Conservation (phyloP, 2,888 invertebrate genomes). For the Drosophila dives region DNA sequence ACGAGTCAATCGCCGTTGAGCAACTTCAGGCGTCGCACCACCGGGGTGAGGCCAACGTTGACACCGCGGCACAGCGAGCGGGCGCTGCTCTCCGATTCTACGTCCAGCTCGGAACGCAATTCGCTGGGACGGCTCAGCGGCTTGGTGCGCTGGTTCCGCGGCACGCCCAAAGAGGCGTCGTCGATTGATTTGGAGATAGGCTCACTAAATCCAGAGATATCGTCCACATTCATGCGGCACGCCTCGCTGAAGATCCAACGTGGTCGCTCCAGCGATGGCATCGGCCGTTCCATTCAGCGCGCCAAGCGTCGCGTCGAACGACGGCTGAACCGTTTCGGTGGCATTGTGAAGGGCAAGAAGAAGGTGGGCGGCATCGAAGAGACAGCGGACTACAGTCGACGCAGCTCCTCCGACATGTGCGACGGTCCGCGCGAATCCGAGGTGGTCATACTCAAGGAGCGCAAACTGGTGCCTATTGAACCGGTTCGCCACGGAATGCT, state of each 20-base stretch:
- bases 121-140: slow-evolving; percentile 88
- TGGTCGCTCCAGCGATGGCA: slow-evolving; percentile 85
- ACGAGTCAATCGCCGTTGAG: slow-evolving; percentile 92
- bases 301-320: slow-evolving; percentile 96
- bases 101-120: slow-evolving; percentile 85
- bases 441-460: slow-evolving; percentile 94
- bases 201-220: slow-evolving; percentile 87
- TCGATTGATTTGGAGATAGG: slow-evolving; percentile 86
- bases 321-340: slow-evolving; percentile 93
- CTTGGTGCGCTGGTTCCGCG: slow-evolving; percentile 89
- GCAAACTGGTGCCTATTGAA: slow-evolving; percentile 91
- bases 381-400: slow-evolving; percentile 91
- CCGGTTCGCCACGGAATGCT: slow-evolving; percentile 95
- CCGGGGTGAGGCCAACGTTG: slow-evolving; percentile 86
- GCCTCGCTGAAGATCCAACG: slow-evolving; percentile 85
- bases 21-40: slow-evolving; percentile 89
- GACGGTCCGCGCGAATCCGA: slow-evolving; percentile 93
- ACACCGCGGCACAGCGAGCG: slow-evolving; percentile 94
- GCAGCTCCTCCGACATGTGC: slow-evolving; percentile 93
- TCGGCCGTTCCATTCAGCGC: slow-evolving; percentile 90
- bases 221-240: slow-evolving; percentile 86
- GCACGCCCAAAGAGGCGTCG: slow-evolving; percentile 86
- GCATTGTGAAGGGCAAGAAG: slow-evolving; percentile 93
- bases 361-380: slow-evolving; percentile 96
- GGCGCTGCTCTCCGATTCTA: slow-evolving; percentile 87